These are phyloP conservation scores for Charina bottae DNA, from an alignment of 2,113 vertebrate species.

Conservation along the genomic window DNA sequence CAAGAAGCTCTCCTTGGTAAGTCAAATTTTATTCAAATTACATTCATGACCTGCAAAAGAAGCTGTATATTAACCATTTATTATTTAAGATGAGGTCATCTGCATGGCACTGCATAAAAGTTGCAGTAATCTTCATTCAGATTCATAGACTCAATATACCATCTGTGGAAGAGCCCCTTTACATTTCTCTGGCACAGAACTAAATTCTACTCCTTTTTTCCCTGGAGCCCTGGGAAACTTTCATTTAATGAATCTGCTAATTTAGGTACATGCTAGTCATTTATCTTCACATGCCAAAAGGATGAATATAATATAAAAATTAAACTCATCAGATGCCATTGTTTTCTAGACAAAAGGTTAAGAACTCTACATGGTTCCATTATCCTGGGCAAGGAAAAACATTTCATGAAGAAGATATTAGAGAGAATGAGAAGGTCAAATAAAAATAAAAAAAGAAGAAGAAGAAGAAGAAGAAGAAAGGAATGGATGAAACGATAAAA, in stretches of 20 bases:
- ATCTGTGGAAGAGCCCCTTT: background rate
- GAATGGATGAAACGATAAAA: too few species aligned
- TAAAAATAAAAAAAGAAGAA: too few species aligned
- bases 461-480: too few species aligned
- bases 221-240: slow-evolving; percentile 38
- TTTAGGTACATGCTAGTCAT: background rate
- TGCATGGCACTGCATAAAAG: slow-evolving; percentile 14
- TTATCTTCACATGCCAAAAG: background rate
- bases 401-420: background rate
- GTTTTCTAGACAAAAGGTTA: background rate
- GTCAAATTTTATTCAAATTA: slow-evolving; percentile 50
- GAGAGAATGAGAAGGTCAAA: too few species aligned
- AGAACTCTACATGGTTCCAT: background rate
- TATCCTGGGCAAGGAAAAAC: background rate
- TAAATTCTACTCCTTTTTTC: slow-evolving; percentile 1
- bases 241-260: slow-evolving; percentile 16
- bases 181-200: slow-evolving; percentile 11
- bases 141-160: slow-evolving; percentile 20
- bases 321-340: background rate
- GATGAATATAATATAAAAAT: background rate
- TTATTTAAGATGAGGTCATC: slow-evolving; percentile 39
- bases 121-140: slow-evolving; percentile 26
- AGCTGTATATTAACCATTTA: slow-evolving; percentile 32
- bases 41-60: slow-evolving; percentile 31
- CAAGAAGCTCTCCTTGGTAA: background rate